phyloP scores from a whole-genome alignment of 2,888 invertebrate species.

The Lomographa bimaculata region DNA sequence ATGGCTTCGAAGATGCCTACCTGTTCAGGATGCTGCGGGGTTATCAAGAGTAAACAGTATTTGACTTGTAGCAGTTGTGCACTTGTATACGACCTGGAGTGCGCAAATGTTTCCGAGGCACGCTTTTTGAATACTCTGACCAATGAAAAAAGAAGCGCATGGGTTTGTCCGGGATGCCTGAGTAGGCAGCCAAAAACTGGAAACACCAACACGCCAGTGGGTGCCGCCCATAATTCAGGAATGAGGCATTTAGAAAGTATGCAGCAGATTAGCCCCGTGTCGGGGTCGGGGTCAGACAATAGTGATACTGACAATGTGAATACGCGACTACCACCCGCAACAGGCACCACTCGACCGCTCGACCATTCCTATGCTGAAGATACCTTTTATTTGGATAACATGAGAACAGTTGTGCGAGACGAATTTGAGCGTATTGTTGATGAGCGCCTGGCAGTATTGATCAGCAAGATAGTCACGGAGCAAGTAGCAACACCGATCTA shows the following conservation, averaged over 20 bases:
- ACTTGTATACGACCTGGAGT: not conserved
- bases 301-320: not conserved
- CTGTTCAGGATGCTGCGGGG: not conserved
- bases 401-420: constrained; percentile 5
- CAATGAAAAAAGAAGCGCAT: not conserved
- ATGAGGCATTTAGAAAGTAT: too few relatives aligned
- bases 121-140: constrained; percentile 1
- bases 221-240: not conserved
- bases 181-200: constrained; percentile 2
- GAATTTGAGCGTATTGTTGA: constrained; percentile 8
- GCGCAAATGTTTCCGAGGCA: not conserved
- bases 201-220: constrained; percentile 5
- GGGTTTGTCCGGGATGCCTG: constrained; percentile 4
- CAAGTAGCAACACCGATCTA: constrained; percentile 5
- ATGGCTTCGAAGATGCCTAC: not conserved
- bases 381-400: constrained; percentile 7
- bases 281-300: too few relatives aligned
- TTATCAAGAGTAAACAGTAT: not conserved
- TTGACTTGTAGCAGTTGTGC: not conserved
- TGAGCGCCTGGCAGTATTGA: constrained; percentile 5
- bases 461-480: constrained; percentile 6
- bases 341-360: not conserved
- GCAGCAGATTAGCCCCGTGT: not conserved
- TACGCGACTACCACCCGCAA: too few relatives aligned
- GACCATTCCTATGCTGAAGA: constrained; percentile 9